Conservation (phyloP, 1,140 invertebrate genomes). For the Hypothenemus hampei region DNA sequence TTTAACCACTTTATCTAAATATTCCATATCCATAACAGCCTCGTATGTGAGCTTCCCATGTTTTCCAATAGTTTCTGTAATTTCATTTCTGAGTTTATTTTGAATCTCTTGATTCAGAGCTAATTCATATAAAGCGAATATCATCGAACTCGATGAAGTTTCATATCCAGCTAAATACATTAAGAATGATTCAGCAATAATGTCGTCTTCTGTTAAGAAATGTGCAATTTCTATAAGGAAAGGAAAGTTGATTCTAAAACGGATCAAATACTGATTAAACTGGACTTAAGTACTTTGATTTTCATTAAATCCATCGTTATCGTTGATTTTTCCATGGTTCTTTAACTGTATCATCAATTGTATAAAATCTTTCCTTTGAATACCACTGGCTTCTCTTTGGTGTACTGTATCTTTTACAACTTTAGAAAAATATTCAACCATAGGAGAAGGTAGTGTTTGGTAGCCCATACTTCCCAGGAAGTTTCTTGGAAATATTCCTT, state of each 20-base stretch:
- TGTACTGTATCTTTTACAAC: slow-evolving; percentile 52
- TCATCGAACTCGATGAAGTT: slow-evolving; percentile 43
- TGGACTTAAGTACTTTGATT: too few species aligned
- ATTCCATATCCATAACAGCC: slow-evolving; percentile 51
- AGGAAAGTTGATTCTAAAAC: not conserved
- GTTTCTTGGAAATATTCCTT: too few species aligned
- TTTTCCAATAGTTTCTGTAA: slow-evolving; percentile 44
- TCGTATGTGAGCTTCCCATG: slow-evolving; percentile 53
- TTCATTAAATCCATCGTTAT: not conserved
- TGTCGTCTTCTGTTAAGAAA: slow-evolving; percentile 15
- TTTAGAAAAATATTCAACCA: too few species aligned
- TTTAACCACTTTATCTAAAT: slow-evolving; percentile 33
- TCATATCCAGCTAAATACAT: slow-evolving; percentile 53
- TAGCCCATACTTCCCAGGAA: too few species aligned
- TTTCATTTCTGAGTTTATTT: slow-evolving; percentile 44
- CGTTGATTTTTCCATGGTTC: slow-evolving; percentile 37
- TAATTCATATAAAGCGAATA: slow-evolving; percentile 45
- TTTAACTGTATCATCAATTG: slow-evolving; percentile 51
- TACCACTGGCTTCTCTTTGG: slow-evolving; percentile 47
- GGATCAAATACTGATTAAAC: too few species aligned
- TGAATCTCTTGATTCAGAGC: slow-evolving; percentile 46
- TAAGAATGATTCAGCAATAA: slow-evolving; percentile 45
- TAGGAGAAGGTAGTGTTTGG: too few species aligned
- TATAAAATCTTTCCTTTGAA: slow-evolving; percentile 52
- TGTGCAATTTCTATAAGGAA: not conserved